A percentile compares a stretch with the other conserved stretches of the same genome.
These are phyloP conservation scores for Teleopsis dalmanni DNA, from an alignment of 1,140 invertebrate species.

Conservation along the genomic window DNA sequence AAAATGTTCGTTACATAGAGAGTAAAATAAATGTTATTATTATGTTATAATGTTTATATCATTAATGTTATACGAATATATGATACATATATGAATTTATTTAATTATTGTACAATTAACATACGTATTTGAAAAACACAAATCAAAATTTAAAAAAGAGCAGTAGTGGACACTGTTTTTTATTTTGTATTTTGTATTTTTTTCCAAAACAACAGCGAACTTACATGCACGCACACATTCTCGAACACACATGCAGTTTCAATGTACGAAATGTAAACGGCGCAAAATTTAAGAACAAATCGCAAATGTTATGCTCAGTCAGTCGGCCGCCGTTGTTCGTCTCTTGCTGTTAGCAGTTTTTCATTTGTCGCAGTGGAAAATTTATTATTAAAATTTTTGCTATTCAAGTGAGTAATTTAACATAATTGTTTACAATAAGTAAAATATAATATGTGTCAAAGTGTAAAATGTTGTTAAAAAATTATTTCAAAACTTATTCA, in stretches of 20 bases:
- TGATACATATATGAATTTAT: too few species aligned
- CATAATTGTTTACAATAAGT: not conserved
- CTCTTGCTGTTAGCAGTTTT: constrained; percentile 7
- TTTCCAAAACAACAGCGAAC: too few species aligned
- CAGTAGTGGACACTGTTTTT: too few species aligned
- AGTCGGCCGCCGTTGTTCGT: not conserved
- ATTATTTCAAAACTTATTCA: too few species aligned
- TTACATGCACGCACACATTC: not conserved
- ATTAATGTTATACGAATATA: too few species aligned
- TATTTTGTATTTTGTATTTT: too few species aligned
- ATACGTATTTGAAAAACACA: too few species aligned
- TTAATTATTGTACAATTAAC: too few species aligned
- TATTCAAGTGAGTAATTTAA: constrained; percentile 7
- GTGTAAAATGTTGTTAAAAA: not conserved
- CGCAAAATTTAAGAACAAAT: constrained; percentile 4
- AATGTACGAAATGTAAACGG: not conserved
- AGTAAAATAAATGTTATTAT: too few species aligned
- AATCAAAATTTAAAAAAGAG: too few species aligned
- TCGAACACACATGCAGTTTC: not conserved
- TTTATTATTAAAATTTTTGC: constrained; percentile 9
- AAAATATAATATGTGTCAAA: not conserved
- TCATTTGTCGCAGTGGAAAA: constrained; percentile 4
- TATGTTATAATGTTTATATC: too few species aligned
- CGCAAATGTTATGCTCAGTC: constrained; percentile 3
- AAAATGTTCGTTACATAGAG: too few species aligned